Conservation (phyloP, 1,140 invertebrate genomes). For the Cepaea nemoralis region DNA sequence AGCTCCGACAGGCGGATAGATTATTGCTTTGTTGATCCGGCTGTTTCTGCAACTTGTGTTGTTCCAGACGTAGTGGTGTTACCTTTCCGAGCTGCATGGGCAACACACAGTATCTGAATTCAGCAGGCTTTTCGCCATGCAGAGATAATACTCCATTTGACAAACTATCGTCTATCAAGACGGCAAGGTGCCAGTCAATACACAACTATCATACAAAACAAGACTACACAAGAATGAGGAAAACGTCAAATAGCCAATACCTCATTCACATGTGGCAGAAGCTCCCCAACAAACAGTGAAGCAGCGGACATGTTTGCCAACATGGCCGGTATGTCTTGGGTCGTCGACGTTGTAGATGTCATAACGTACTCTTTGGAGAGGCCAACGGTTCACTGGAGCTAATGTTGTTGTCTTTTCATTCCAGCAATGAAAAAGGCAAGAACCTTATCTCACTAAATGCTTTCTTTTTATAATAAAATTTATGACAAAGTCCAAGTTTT, state of each 20-base stretch:
- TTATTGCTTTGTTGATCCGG: too few relatives aligned
- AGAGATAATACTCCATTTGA: too few relatives aligned
- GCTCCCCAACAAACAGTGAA: conserved; percentile 37
- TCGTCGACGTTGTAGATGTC: conserved; percentile 40
- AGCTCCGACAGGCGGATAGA: too few relatives aligned
- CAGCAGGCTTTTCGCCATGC: too few relatives aligned
- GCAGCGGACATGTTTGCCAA: conserved; percentile 41
- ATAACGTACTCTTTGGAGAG: conserved; percentile 30
- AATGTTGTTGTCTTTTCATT: conserved; percentile 35
- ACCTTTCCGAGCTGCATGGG: too few relatives aligned
- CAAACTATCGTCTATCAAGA: too few relatives aligned
- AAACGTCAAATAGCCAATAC: background rate
- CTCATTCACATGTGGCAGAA: conserved; percentile 40
- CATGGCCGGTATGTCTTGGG: conserved; percentile 28
- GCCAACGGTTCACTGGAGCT: conserved; percentile 33
- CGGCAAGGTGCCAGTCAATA: too few relatives aligned
- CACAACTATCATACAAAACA: too few relatives aligned
- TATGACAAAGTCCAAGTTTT: conserved; percentile 21
- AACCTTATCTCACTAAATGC: conserved; percentile 26
- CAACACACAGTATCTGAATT: too few relatives aligned
- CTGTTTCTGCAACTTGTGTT: too few relatives aligned
- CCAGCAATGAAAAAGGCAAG: conserved; percentile 31
- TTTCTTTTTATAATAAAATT: background rate
- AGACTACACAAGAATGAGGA: too few relatives aligned
- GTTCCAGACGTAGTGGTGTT: too few relatives aligned